Evolutionary conservation across 2,888 invertebrate species (phyloP), one percentile per base, ranked within the genome.

Genomic region (Diplolepis rosae): DNA sequence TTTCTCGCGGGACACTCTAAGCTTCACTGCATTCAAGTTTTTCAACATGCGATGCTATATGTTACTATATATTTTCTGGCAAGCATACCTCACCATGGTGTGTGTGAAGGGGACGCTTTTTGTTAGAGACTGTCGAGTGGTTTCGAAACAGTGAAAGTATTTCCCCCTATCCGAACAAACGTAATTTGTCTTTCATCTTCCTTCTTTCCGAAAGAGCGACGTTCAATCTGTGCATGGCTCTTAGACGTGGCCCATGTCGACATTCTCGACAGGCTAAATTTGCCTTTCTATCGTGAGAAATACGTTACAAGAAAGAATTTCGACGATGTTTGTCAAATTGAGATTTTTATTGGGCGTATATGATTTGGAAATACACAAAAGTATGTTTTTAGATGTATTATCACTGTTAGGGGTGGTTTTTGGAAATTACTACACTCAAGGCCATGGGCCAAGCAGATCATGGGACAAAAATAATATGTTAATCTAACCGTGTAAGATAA

Each of bases 101-200:
- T n/a, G n/a, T n/a, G n/a, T n/a, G n/a, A 13, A 61, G n/a, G 61
- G 24, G 24, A n/a, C 24, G 39, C n/a, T 61, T 61, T 61, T 61
- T 42, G 24, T 39, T n/a, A 24, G 39, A 24, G 39, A 61, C 39
- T 39, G 9, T n/a, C 61, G 39, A 61, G 39, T 27, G 61, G 22
- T 61, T 61, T 61, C 24, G 24, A 61, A 61, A 61, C 61, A 61
- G 39, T 61, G 61, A 61, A 61, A 61, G 61, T 61, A 61, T 61
- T 61, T 61, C 39, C 61, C 24, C 24, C 61, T 35, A 39, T 39
- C 24, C 61, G 61, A 39, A 61, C 61, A 61, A 61, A 61, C 39
- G 61, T 39, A 61, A 61, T 61, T 61, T 61, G 61, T 61, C 61
- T 61, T 61, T 61, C 61, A 61, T 61, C 61, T 61, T 39, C 39